Evolutionary conservation across 2,797 vertebrate genomes (phyloP), one percentile per base, ranked within the genome.

Genomic region (Peromyscus eremicus): DNA sequence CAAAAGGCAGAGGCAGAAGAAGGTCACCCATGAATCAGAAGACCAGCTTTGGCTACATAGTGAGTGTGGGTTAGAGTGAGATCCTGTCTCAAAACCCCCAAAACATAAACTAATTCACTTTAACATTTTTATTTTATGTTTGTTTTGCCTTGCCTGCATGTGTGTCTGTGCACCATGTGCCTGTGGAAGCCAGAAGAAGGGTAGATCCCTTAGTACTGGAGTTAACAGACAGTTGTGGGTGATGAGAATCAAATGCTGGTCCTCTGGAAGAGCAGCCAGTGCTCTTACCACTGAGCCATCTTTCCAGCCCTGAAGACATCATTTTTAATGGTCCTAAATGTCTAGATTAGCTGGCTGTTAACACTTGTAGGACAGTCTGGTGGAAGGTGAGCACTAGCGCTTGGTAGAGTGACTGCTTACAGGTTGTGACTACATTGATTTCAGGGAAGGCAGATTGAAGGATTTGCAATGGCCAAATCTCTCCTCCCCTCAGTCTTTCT

Each of bases 261-360:
- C 13, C 12, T 62, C 80, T 62, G n/a, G 13, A 62, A 40, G 46
- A 49, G 49, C 40, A 68, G 62, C 37, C 37, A 43, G 27, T 64
- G n/a, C 81, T 83, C 81, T 64, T 64, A 62, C 40, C 81, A 43
- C 37, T 43, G 37, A 64, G 16, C 37, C 60, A 32, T 64, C 62
- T 83, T 60, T 43, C 81, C 40, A 43, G 37, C 25, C 57, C 81
- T 89, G 95, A 96, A 82, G 94, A 81, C 40, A 10, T 93, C 73
- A 68, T 70, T 84, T 83, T 89, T 94, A 92, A 49, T 77, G 52
- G 11, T 40, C 46, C 84, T 66, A 43, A 68, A 7, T 96, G 19
- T 92, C 68, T 37, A 81, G 14, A 68, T 97, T 83, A 76, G 16
- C 68, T 91, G 66, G 10, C 10, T 91, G 34, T 70, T 90, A 87